Percentiles rank a stretch among this genome's conserved stretches.
Evolutionary conservation across 2,113 vertebrate genomes (phyloP).

Genomic region (Cyanoderma ruficeps): DNA sequence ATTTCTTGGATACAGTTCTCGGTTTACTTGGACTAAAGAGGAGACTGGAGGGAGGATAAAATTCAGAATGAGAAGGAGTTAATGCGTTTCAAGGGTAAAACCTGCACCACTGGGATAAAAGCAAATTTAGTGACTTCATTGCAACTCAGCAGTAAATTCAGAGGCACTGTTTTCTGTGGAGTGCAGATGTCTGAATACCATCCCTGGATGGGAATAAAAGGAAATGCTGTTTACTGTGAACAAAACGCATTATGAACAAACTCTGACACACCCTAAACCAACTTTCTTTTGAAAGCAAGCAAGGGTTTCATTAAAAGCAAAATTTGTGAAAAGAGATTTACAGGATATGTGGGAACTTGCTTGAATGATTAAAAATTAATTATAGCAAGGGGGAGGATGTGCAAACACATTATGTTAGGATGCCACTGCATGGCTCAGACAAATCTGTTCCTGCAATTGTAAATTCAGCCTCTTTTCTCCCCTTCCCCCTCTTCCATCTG

Average conservation of each 20-base stretch:
- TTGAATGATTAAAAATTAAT: constrained; percentile 64
- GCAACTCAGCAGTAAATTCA: constrained; percentile 19
- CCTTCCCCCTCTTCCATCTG: not conserved
- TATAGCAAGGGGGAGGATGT: constrained; percentile 36
- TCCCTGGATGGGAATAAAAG: constrained; percentile 64
- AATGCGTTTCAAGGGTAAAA: constrained; percentile 34
- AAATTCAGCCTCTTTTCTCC: not conserved
- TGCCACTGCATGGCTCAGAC: not conserved
- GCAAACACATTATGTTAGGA: not conserved
- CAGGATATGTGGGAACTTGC: constrained; percentile 64
- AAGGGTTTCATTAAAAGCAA: constrained; percentile 56
- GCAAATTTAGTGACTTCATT: constrained; percentile 33
- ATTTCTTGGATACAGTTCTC: not conserved
- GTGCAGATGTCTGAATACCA: constrained; percentile 54
- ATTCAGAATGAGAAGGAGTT: not conserved
- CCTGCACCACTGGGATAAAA: constrained; percentile 37
- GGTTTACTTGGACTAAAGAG: not conserved
- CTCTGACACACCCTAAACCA: constrained; percentile 61
- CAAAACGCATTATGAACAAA: constrained; percentile 49
- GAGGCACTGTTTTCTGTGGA: constrained; percentile 36
- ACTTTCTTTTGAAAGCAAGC: constrained; percentile 56
- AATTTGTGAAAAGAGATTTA: constrained; percentile 55
- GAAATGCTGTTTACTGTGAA: constrained; percentile 62
- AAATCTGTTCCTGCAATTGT: not conserved
- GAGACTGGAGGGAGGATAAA: not conserved